Percentiles rank a stretch among this genome's conserved stretches.
phyloP scores from a whole-genome alignment of 1,140 invertebrate genomes.

The Brachionus paranguensis region DNA sequence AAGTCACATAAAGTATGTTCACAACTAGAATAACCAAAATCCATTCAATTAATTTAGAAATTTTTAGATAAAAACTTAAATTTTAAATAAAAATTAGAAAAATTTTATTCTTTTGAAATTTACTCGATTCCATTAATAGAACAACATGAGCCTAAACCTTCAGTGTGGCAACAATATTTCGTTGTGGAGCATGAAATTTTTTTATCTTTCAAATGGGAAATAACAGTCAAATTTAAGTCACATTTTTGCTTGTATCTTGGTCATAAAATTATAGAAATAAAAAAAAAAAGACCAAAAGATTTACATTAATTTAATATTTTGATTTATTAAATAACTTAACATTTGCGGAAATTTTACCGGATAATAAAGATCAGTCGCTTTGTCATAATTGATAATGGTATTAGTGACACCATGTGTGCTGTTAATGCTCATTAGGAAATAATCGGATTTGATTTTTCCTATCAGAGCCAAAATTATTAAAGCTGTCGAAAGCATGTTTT shows the following conservation, averaged over 20 bases:
- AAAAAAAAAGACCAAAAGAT: not conserved
- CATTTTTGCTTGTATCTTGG: not conserved
- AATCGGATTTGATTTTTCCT: not conserved
- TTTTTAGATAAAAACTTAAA: not conserved
- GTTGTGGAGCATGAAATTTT: not conserved
- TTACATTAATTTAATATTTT: not conserved
- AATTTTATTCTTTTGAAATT: not conserved
- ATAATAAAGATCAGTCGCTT: not conserved
- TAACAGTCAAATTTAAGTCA: not conserved
- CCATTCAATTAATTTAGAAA: not conserved
- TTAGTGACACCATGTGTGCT: not conserved
- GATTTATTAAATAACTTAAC: not conserved
- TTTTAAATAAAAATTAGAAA: not conserved
- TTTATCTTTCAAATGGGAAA: not conserved
- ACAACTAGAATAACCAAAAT: not conserved
- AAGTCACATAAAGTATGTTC: not conserved
- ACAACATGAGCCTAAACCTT: not conserved
- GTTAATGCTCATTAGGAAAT: not conserved
- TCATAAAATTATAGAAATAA: not conserved
- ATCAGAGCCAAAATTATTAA: not conserved
- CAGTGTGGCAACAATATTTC: not conserved
- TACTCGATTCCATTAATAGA: not conserved
- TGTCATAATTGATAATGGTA: not conserved
- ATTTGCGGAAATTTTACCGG: not conserved
- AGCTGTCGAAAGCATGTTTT: not conserved